A percentile compares a stretch with the other conserved stretches of the same genome.
Conservation (phyloP, 1,140 invertebrate genomes). For the Calosoma granatense region DNA sequence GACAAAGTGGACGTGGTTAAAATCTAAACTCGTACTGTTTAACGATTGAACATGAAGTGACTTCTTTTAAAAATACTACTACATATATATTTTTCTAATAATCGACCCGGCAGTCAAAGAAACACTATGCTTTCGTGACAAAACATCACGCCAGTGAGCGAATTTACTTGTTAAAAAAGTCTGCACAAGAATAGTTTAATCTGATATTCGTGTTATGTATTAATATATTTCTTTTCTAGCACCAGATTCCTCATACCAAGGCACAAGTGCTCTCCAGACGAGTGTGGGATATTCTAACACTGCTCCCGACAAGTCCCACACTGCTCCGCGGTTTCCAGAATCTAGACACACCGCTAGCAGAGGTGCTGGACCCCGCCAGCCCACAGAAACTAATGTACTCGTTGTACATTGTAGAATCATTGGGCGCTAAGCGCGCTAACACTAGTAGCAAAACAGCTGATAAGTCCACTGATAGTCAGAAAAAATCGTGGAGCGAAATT, state of each 20-base stretch:
- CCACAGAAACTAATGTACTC: conserved; percentile 93
- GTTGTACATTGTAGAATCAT: conserved; percentile 78
- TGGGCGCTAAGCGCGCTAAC: conserved; percentile 42
- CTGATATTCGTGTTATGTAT: background rate
- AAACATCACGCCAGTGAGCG: too few species aligned
- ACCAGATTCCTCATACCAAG: conserved; percentile 76
- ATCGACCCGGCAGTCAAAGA: background rate
- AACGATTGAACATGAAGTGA: background rate
- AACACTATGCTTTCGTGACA: too few species aligned
- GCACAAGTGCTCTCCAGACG: conserved; percentile 79
- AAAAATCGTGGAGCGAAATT: conserved; percentile 53
- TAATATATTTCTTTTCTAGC: conserved; percentile 34
- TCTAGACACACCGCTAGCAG: conserved; percentile 50
- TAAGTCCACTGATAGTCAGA: conserved; percentile 15
- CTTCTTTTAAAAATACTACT: conserved; percentile 8
- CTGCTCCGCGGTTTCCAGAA: conserved; percentile 75
- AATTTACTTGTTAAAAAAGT: too few species aligned
- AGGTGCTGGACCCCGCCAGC: conserved; percentile 73
- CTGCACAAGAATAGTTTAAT: conserved; percentile 1
- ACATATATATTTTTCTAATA: conserved; percentile 1
- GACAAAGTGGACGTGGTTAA: too few species aligned
- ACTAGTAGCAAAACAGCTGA: conserved; percentile 8
- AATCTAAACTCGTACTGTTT: too few species aligned
- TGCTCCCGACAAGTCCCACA: conserved; percentile 79
- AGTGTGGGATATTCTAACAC: conserved; percentile 88